Evolutionary conservation across 2,113 vertebrate genomes (phyloP), one percentile per base, ranked within the genome.

Genomic region (Grammomys surdaster): DNA sequence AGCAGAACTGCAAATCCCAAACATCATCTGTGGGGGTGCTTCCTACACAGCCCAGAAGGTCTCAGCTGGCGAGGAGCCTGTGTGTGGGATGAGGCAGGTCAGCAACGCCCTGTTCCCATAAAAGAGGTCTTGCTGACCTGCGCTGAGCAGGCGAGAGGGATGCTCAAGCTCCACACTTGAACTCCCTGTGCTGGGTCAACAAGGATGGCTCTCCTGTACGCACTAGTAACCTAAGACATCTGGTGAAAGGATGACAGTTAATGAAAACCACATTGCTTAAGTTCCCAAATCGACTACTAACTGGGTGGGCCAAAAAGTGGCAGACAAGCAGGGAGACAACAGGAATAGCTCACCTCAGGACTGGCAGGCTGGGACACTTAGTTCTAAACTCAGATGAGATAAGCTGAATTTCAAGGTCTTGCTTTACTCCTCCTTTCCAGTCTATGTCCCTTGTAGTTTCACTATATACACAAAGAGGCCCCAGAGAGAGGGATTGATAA

Each of bases 61-160:
- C 92, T 90, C 84, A 93, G 88, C 80, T 95, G 96, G 92, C 17
- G 0, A 13, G 67, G 43, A 93, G 65, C n/a, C 26, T 85, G n/a
- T 75, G 76, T 40, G 63, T 92, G 86, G 81, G 88, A 54, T 94
- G 91, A 26, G 48, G 82, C 78, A 67, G 73, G 73, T 60, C 93
- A 14, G 0, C 4, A 33, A 90, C 33, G 90, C 58, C 70, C 88
- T 43, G 36, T 90, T 89, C 54, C 86, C 77, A 73, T 0, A 7
- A 80, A 16, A 77, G 77, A 51, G 80, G 78, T 69, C 77, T 88
- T 46, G 65, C 26, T 97, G 95, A 96, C 95, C 95, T 76, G 65
- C 63, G 51, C 12, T 22, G 9, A n/a, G 46, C 63, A 43, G 51
- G 24, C 54, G 0, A n/a, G 31, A 82, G 77, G 75, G 77, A 36